Conservation (phyloP, 2,888 invertebrate species). For the Automeris io region DNA sequence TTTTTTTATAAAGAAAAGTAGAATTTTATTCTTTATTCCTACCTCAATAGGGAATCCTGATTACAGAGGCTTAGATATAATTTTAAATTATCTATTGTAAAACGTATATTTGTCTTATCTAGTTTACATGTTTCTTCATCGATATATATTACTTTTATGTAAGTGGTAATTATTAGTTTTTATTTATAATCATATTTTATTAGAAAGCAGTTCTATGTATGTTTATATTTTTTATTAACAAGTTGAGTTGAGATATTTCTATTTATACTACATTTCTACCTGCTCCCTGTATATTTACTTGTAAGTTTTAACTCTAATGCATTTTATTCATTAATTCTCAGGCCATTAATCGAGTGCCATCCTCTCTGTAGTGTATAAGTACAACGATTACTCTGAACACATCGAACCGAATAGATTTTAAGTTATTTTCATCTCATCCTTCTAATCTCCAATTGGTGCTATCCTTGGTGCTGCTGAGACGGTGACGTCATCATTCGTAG, state of each 20-base stretch:
- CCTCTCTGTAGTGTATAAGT: constrained; percentile 68
- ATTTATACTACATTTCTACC: constrained; percentile 1
- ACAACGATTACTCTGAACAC: constrained; percentile 54
- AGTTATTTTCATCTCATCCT: constrained; percentile 25
- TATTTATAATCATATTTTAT: no score
- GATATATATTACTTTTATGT: no score
- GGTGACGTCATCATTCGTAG: constrained; percentile 48
- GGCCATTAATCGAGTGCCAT: constrained; percentile 76
- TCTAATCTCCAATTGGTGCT: constrained; percentile 41
- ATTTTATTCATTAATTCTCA: constrained; percentile 76
- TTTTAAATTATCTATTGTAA: no score
- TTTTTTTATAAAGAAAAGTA: no score
- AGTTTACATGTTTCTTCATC: no score
- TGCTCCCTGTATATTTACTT: constrained; percentile 41
- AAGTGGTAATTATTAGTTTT: no score
- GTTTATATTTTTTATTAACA: no score
- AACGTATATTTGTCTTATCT: no score
- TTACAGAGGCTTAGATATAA: no score
- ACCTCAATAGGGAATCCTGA: no score
- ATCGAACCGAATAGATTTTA: constrained; percentile 40
- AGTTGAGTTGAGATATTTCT: not conserved
- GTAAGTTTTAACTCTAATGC: constrained; percentile 68
- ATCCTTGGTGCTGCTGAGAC: constrained; percentile 58
- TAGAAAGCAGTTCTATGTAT: no score
- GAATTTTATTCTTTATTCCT: no score